Conservation (phyloP, 2,113 vertebrate genomes). For the Lynx canadensis region DNA sequence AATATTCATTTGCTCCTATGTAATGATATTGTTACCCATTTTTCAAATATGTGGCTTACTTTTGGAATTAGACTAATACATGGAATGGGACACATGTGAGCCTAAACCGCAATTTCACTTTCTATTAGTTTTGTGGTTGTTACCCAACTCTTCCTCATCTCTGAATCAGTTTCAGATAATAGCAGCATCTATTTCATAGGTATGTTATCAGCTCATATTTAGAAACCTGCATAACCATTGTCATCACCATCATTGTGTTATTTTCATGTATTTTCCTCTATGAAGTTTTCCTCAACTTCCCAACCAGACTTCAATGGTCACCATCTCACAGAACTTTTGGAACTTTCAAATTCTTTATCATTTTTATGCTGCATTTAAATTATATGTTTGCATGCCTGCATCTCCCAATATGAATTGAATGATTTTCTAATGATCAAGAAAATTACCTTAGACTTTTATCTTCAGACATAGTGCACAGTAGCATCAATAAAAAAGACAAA, state of each 20-base stretch:
- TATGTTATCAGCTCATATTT: not conserved
- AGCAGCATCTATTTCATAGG: not conserved
- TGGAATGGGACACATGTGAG: not conserved
- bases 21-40: not conserved
- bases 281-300: not conserved
- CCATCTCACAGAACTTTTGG: not conserved
- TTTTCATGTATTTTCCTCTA: not conserved
- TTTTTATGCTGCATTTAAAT: slow-evolving; percentile 28
- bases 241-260: not conserved
- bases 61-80: slow-evolving; percentile 31
- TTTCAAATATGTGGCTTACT: not conserved
- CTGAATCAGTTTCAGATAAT: not conserved
- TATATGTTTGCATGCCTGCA: not conserved
- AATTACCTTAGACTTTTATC: not conserved
- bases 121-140: not conserved
- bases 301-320: not conserved
- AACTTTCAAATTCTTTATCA: not conserved
- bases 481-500: not conserved
- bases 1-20: not conserved
- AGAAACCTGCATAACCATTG: not conserved
- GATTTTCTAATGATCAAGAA: not conserved
- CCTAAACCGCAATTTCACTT: slow-evolving; percentile 12
- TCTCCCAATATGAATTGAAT: not conserved
- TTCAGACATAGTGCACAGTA: not conserved
- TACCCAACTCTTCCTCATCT: not conserved